phyloP scores from a whole-genome alignment of 2,888 invertebrate genomes.

The Elegia similella region DNA sequence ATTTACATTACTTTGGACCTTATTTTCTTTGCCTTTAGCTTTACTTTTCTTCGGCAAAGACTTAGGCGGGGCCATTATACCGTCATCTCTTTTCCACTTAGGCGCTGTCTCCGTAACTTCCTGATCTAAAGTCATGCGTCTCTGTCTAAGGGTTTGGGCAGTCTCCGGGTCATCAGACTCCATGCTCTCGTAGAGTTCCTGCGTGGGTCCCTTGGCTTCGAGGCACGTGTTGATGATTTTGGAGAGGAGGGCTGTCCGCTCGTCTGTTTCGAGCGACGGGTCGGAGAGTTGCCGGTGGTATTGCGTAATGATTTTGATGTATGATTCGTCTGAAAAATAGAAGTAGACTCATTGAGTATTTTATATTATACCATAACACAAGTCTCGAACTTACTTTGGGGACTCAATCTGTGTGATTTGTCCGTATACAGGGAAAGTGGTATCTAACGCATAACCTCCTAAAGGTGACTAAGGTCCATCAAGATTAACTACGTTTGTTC shows the following conservation, averaged over 20 bases:
- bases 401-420: too few relatives aligned
- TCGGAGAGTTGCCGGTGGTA: conserved; percentile 53
- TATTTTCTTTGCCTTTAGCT: conserved; percentile 40
- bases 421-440: too few relatives aligned
- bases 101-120: conserved; percentile 31
- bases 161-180: conserved; percentile 47
- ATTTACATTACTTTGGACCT: conserved; percentile 25
- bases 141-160: conserved; percentile 30
- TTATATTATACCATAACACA: too few relatives aligned
- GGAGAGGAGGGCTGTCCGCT: conserved; percentile 53
- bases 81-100: conserved; percentile 35
- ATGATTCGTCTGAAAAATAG: conserved; percentile 50
- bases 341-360: too few relatives aligned
- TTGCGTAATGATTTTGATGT: conserved; percentile 53
- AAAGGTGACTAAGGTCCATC: too few relatives aligned
- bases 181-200: conserved; percentile 35
- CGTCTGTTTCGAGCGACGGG: conserved; percentile 54
- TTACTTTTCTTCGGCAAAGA: conserved; percentile 55
- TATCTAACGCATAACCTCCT: too few relatives aligned
- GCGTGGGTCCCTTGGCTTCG: conserved; percentile 40
- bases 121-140: conserved; percentile 32
- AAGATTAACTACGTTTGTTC: too few relatives aligned
- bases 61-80: conserved; percentile 67
- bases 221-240: conserved; percentile 61
- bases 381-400: too few relatives aligned